Percentiles rank a stretch among this genome's conserved stretches.
Evolutionary conservation across 35 echinoderm and acorn worm genomes (phyloP).

Genomic region (Amphiura filiformis): DNA sequence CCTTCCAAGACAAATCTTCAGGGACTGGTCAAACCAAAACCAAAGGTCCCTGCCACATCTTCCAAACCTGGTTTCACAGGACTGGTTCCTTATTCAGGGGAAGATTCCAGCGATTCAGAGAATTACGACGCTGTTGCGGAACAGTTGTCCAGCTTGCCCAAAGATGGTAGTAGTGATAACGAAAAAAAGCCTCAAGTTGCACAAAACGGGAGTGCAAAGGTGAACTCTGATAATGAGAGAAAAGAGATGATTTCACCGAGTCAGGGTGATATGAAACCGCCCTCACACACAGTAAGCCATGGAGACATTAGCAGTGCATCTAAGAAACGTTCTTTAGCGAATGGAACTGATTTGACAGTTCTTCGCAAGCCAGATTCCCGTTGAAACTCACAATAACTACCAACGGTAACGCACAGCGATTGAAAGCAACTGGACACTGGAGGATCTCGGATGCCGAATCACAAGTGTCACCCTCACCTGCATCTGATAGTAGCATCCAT

Average conservation of each 20-base stretch:
- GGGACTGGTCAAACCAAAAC: constrained; percentile 38
- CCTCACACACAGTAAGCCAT: constrained; percentile 17
- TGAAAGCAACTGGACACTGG: constrained; percentile 80
- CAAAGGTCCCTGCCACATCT: constrained; percentile 13
- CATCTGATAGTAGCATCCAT: constrained; percentile 78
- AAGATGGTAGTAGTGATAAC: neutral
- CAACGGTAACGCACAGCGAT: constrained; percentile 75
- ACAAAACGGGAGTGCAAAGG: neutral
- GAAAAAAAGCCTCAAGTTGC: neutral
- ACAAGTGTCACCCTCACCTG: constrained; percentile 67
- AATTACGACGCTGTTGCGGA: constrained; percentile 74
- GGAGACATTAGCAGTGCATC: neutral
- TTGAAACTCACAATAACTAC: constrained; percentile 86
- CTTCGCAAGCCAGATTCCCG: constrained; percentile 72
- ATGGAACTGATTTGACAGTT: constrained; percentile 72
- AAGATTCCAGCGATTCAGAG: constrained; percentile 82
- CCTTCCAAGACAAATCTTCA: neutral
- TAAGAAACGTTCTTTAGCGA: constrained; percentile 54
- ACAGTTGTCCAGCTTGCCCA: constrained; percentile 34
- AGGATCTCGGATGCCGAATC: constrained; percentile 52
- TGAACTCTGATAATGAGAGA: neutral
- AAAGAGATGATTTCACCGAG: neutral
- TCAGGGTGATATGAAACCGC: constrained; percentile 38
- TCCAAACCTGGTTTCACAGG: constrained; percentile 15
- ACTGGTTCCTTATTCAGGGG: constrained; percentile 67